Conservation (phyloP, 2,113 vertebrate genomes). For the Symphodus melops region DNA sequence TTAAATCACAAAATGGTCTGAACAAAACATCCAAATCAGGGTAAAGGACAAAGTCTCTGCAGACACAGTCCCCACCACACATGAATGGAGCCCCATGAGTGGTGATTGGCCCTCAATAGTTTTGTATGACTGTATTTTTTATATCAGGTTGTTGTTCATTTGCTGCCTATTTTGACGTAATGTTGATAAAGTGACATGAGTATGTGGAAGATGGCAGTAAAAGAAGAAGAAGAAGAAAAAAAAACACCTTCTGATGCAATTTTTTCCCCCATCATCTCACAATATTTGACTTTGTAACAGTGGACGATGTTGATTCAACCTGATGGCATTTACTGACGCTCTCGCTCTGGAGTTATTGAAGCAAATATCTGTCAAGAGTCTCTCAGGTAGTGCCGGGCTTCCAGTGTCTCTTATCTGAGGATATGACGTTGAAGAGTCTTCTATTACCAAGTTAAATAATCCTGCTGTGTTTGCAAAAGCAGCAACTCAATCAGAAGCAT, state of each 20-base stretch:
- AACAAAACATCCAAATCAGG: too few relatives aligned
- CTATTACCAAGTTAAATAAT: constrained; percentile 8
- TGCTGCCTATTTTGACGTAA: too few relatives aligned
- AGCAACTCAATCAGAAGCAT: neutral
- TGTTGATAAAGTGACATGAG: too few relatives aligned
- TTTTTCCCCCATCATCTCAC: neutral
- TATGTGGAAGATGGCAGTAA: too few relatives aligned
- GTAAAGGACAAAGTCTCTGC: too few relatives aligned
- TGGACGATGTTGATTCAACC: neutral
- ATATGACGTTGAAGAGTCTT: neutral
- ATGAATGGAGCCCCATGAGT: too few relatives aligned
- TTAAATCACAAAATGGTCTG: too few relatives aligned
- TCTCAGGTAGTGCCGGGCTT: neutral
- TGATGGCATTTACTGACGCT: neutral
- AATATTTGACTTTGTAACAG: neutral
- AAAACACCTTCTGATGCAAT: neutral
- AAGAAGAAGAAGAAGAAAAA: neutral
- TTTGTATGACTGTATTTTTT: too few relatives aligned
- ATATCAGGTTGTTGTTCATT: too few relatives aligned
- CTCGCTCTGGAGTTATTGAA: neutral
- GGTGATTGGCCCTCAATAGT: too few relatives aligned
- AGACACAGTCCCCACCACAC: too few relatives aligned
- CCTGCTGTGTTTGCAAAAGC: neutral
- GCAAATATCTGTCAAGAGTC: neutral
- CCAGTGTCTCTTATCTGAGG: neutral